phyloP scores from a whole-genome alignment of 2,113 vertebrate species.

The Echinops telfairi region DNA sequence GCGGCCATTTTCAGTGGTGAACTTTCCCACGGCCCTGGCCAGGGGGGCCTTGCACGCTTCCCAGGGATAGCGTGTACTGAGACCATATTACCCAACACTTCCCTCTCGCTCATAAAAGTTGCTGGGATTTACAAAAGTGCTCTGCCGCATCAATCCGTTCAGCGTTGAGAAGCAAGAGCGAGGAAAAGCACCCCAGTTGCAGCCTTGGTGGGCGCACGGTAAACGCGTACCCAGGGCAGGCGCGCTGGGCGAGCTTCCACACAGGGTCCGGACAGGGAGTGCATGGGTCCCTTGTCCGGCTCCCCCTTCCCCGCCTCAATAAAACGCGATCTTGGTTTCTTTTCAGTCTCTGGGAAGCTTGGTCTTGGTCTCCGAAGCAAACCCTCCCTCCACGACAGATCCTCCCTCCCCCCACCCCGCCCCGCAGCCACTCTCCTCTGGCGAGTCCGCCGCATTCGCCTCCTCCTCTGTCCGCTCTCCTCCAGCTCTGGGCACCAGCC shows the following conservation, averaged over 20 bases:
- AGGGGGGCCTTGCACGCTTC: no score
- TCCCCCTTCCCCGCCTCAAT: neutral
- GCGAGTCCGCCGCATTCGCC: no score
- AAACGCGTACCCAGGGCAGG: no score
- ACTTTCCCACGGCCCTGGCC: no score
- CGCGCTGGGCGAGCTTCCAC: neutral
- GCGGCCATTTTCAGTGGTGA: no score
- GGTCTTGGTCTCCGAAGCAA: neutral
- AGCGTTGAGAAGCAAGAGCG: no score
- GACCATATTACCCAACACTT: no score
- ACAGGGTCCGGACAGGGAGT: neutral
- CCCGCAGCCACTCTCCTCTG: neutral
- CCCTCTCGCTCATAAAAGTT: no score
- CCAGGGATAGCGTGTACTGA: no score
- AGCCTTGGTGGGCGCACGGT: fast-evolving
- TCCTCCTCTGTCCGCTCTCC: neutral
- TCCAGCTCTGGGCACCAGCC: neutral
- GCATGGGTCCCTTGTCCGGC: neutral
- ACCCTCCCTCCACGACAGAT: neutral
- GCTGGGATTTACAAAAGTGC: no score
- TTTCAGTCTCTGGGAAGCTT: neutral
- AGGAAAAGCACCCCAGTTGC: no score
- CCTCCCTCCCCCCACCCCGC: neutral
- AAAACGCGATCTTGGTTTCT: neutral
- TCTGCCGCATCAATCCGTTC: no score